Evolutionary conservation across 2,113 vertebrate genomes (phyloP).

Genomic region (Myrmophylax atrothorax): DNA sequence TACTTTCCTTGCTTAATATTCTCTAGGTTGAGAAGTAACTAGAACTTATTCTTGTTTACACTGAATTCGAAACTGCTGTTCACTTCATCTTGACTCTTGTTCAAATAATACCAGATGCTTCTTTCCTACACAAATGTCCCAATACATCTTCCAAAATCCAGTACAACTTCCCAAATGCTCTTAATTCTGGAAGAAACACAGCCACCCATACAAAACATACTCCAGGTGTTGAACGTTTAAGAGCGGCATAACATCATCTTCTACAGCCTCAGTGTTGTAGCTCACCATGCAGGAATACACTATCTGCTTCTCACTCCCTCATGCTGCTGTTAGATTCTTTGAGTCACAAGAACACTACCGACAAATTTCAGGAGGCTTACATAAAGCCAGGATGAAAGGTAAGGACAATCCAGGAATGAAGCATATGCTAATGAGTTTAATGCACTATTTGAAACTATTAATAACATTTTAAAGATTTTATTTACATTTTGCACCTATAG

Average conservation of each 20-base stretch:
- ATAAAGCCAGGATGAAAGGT: conserved; percentile 3
- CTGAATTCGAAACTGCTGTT: not conserved
- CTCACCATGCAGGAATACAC: not conserved
- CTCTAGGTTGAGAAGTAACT: not conserved
- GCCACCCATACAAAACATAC: not conserved
- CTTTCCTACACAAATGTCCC: not conserved
- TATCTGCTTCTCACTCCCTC: not conserved
- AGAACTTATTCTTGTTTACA: not conserved
- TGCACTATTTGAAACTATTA: not conserved
- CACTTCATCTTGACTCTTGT: not conserved
- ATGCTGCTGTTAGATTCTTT: not conserved
- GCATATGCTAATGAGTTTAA: not conserved
- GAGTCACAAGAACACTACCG: not conserved
- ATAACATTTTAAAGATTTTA: not conserved
- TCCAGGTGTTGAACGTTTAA: not conserved
- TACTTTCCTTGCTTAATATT: not conserved
- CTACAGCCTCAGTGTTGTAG: not conserved
- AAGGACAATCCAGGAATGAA: not conserved
- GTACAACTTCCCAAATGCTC: not conserved
- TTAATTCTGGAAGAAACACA: not conserved
- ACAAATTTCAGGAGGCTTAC: not conserved
- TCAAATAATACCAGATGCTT: not conserved
- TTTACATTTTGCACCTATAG: not conserved
- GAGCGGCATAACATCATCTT: not conserved
- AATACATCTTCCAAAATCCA: not conserved